Evolutionary conservation across 2,888 invertebrate species (phyloP).

Genomic region (Vandiemenella viatica): DNA sequence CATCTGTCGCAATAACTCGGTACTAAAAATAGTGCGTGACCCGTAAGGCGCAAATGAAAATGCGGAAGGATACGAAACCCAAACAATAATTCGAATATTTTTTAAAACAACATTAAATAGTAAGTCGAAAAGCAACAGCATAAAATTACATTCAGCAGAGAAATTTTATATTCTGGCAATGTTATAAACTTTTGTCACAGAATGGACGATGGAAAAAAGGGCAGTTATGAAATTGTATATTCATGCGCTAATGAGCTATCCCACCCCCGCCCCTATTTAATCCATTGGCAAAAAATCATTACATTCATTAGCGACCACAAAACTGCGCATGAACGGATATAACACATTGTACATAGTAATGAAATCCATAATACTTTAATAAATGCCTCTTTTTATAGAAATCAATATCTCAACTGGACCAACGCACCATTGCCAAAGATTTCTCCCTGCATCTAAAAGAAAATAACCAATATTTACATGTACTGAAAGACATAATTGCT

Average conservation of each 20-base stretch:
- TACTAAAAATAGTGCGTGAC: constrained; percentile 48
- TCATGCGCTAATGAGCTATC: constrained; percentile 45
- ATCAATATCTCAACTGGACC: too few relatives aligned
- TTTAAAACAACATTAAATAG: constrained; percentile 25
- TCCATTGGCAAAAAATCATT: constrained; percentile 65
- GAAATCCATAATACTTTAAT: too few relatives aligned
- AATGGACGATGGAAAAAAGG: too few relatives aligned
- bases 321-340: constrained; percentile 17
- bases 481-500: too few relatives aligned
- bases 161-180: too few relatives aligned
- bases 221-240: constrained; percentile 40
- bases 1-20: constrained; percentile 48
- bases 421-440: too few relatives aligned
- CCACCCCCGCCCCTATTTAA: constrained; percentile 17
- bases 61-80: constrained; percentile 17
- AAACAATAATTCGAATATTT: constrained; percentile 32
- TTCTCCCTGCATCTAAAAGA: too few relatives aligned
- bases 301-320: constrained; percentile 47
- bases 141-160: too few relatives aligned
- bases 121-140: too few relatives aligned
- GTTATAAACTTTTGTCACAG: too few relatives aligned
- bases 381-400: too few relatives aligned
- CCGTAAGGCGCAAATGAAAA: constrained; percentile 36
- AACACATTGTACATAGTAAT: constrained; percentile 14
- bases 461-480: too few relatives aligned